Percentiles rank a stretch among this genome's conserved stretches.
These are phyloP conservation scores for Rhynchotus rufescens DNA, from an alignment of 2,797 vertebrate species.

Conservation along the genomic window DNA sequence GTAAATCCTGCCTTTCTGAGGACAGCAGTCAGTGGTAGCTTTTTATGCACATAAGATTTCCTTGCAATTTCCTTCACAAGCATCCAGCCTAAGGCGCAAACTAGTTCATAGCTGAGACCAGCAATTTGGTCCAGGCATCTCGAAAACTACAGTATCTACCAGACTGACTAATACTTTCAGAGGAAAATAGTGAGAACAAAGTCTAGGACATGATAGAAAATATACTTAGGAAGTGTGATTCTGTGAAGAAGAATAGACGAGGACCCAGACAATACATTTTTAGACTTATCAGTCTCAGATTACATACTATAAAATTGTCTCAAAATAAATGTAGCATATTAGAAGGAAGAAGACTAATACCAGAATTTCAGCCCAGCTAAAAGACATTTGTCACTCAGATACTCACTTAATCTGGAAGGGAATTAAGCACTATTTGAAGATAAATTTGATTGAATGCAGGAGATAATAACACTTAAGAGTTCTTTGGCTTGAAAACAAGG, in stretches of 20 bases:
- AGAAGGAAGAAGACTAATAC: not conserved
- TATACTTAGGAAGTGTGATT: not conserved
- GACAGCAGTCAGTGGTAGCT: not conserved
- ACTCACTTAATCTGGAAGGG: not conserved
- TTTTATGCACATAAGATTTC: not conserved
- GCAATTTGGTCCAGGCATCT: not conserved
- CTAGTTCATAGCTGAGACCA: not conserved
- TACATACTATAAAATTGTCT: not conserved
- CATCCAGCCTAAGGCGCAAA: not conserved
- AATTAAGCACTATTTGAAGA: constrained; percentile 4
- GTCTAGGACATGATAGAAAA: not conserved
- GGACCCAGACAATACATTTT: not conserved
- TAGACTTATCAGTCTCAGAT: not conserved
- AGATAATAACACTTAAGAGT: not conserved
- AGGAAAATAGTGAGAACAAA: not conserved
- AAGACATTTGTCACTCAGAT: not conserved
- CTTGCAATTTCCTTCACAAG: not conserved
- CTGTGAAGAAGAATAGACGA: not conserved
- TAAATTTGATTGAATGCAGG: not conserved
- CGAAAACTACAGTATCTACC: not conserved
- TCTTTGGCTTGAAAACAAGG: not conserved
- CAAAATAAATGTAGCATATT: not conserved
- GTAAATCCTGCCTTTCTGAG: not conserved
- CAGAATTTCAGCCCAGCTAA: not conserved
- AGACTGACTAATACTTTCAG: not conserved